phyloP scores from a whole-genome alignment of 1,140 invertebrate species.

The Latrodectus geometricus region DNA sequence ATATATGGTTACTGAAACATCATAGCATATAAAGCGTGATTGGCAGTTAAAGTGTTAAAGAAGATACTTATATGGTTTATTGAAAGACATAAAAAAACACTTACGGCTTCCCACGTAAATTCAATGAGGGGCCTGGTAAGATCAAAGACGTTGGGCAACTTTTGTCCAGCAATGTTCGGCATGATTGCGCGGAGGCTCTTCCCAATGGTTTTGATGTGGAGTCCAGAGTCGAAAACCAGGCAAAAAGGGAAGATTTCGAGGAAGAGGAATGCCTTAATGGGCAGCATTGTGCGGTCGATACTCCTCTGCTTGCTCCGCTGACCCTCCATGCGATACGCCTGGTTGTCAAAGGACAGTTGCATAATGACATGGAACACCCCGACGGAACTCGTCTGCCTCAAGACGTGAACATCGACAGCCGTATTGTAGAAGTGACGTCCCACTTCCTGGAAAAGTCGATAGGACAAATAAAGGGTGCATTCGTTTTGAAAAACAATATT shows the following conservation, averaged over 20 bases:
- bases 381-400: constrained; percentile 85
- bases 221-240: constrained; percentile 93
- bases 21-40: too few relatives aligned
- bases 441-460: constrained; percentile 72
- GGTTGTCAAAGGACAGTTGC: constrained; percentile 93
- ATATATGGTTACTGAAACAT: too few relatives aligned
- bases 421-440: constrained; percentile 92
- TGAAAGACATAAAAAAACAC: constrained; percentile 2
- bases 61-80: too few relatives aligned
- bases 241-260: constrained; percentile 99
- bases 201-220: constrained; percentile 89
- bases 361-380: constrained; percentile 95
- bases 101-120: constrained; percentile 63
- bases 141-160: constrained; percentile 57
- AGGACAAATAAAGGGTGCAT: not conserved
- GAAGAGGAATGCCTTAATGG: constrained; percentile 83
- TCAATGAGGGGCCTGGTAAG: constrained; percentile 63
- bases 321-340: constrained; percentile 72
- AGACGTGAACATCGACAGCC: constrained; percentile 89
- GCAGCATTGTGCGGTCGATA: constrained; percentile 71
- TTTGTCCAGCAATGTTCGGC: constrained; percentile 73
- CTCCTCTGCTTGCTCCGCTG: constrained; percentile 63
- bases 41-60: too few relatives aligned
- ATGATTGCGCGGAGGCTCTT: constrained; percentile 92
- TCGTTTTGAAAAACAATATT: too few relatives aligned